These are phyloP conservation scores for Micrastur ruficollis DNA, from an alignment of 2,797 vertebrate species.

Conservation along the genomic window DNA sequence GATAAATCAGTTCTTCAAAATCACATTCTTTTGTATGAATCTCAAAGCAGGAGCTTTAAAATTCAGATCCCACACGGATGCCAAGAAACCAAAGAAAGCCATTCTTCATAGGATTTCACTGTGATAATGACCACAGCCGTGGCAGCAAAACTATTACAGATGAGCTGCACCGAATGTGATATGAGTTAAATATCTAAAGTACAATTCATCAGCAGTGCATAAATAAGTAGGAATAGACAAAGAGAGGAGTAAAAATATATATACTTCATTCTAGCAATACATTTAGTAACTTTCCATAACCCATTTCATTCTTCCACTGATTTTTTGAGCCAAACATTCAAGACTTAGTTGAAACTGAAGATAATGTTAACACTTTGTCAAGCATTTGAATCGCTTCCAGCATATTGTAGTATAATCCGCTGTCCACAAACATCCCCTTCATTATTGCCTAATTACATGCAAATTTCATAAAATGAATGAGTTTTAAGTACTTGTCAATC, in stretches of 20 bases:
- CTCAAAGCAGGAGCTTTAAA: conserved; percentile 70
- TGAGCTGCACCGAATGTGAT: conserved; percentile 28
- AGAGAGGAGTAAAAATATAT: not conserved
- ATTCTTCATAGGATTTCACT: conserved; percentile 58
- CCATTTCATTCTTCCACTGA: conserved; percentile 56
- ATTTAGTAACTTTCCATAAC: conserved; percentile 64
- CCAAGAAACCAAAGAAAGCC: conserved; percentile 54
- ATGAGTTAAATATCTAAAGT: conserved; percentile 32
- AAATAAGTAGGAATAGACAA: conserved; percentile 13
- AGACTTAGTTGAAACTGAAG: conserved; percentile 78
- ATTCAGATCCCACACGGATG: conserved; percentile 67
- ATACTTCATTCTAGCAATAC: conserved; percentile 60
- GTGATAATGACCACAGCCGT: conserved; percentile 59
- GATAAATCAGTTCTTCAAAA: conserved; percentile 73
- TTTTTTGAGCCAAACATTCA: conserved; percentile 74
- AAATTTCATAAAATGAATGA: conserved; percentile 99
- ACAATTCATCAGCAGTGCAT: conserved; percentile 41
- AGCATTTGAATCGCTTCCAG: conserved; percentile 81
- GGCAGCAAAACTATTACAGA: conserved; percentile 35
- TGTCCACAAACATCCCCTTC: conserved; percentile 93
- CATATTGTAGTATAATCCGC: conserved; percentile 87
- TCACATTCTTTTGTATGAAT: conserved; percentile 51
- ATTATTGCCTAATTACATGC: conserved; percentile 99
- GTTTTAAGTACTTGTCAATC: conserved; percentile 99
- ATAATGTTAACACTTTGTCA: conserved; percentile 84